Conservation (phyloP, 2,888 invertebrate genomes). For the Acheta domesticus region DNA sequence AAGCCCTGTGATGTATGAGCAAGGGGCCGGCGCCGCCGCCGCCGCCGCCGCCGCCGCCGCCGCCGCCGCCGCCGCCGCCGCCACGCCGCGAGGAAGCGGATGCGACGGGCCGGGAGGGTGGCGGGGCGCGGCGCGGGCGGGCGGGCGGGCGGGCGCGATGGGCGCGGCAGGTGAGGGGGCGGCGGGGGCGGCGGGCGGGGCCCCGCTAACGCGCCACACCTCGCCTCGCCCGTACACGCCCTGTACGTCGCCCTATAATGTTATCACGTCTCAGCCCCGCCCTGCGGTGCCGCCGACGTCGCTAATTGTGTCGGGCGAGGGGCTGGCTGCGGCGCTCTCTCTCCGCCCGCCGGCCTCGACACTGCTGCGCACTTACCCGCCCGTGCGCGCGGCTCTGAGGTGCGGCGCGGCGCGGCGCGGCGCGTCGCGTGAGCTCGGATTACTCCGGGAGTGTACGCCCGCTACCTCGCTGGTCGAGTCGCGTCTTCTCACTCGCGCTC, state of each 20-base stretch:
- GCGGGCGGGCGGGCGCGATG: constrained; percentile 19
- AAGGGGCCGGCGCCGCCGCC: constrained; percentile 6
- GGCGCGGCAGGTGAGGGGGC: background rate
- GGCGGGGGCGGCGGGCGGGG: background rate
- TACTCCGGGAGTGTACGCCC: too few species aligned
- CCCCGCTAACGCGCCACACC: background rate
- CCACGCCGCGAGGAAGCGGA: background rate
- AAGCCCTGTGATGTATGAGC: constrained; percentile 4
- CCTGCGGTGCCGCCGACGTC: background rate
- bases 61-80: too few species aligned
- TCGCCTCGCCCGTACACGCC: constrained; percentile 19
- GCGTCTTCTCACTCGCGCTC: too few species aligned
- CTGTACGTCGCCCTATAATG: constrained; percentile 2
- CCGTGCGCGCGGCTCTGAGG: too few species aligned
- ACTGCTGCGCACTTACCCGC: background rate
- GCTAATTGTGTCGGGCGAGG: background rate
- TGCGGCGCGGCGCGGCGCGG: too few species aligned
- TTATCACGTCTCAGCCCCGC: constrained; percentile 6
- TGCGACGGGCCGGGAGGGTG: background rate
- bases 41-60: background rate
- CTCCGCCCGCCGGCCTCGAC: background rate
- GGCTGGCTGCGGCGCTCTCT: background rate
- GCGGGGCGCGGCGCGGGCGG: background rate
- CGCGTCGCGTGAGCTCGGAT: too few species aligned
- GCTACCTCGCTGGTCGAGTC: too few species aligned